These are phyloP conservation scores for Sebastes miniatus DNA, from an alignment of 2,797 vertebrate genomes.

Conservation along the genomic window DNA sequence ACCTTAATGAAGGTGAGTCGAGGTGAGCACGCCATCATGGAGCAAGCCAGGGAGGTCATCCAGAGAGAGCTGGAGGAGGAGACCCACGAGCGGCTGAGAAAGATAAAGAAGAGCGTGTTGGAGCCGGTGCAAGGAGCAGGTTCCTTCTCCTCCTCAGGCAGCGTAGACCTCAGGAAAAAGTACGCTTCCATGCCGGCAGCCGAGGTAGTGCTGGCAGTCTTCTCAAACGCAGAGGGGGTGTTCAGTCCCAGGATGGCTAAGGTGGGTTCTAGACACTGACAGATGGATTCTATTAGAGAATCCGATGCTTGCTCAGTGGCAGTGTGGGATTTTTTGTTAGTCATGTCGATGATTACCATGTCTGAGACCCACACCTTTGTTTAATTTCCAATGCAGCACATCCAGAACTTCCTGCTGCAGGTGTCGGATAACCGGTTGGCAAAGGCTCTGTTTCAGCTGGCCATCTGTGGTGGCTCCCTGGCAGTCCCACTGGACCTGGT, in stretches of 20 bases:
- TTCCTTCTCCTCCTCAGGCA: slow-evolving; percentile 58
- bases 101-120: slow-evolving; percentile 77
- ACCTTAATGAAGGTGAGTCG: slow-evolving; percentile 65
- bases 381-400: slow-evolving; percentile 53
- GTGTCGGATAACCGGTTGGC: slow-evolving; percentile 74
- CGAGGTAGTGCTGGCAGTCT: slow-evolving; percentile 76
- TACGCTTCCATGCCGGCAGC: slow-evolving; percentile 70
- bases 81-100: slow-evolving; percentile 68
- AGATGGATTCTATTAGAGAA: neutral
- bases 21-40: slow-evolving; percentile 56
- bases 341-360: neutral
- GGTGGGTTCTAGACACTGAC: slow-evolving; percentile 56
- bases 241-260: slow-evolving; percentile 75
- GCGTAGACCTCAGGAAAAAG: slow-evolving; percentile 76
- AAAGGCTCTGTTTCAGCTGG: slow-evolving; percentile 80
- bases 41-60: slow-evolving; percentile 70
- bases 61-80: slow-evolving; percentile 82
- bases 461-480: slow-evolving; percentile 83
- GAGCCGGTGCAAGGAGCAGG: slow-evolving; percentile 63
- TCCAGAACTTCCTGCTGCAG: slow-evolving; percentile 77
- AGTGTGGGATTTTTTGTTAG: neutral
- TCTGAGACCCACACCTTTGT: neutral
- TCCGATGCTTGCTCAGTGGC: neutral
- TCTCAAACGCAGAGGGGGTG: slow-evolving; percentile 66
- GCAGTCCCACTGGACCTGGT: slow-evolving; percentile 78